Percentiles rank a stretch among this genome's conserved stretches.
These are phyloP conservation scores for Xenopus petersii DNA, from an alignment of 2,797 vertebrate species.

Conservation along the genomic window DNA sequence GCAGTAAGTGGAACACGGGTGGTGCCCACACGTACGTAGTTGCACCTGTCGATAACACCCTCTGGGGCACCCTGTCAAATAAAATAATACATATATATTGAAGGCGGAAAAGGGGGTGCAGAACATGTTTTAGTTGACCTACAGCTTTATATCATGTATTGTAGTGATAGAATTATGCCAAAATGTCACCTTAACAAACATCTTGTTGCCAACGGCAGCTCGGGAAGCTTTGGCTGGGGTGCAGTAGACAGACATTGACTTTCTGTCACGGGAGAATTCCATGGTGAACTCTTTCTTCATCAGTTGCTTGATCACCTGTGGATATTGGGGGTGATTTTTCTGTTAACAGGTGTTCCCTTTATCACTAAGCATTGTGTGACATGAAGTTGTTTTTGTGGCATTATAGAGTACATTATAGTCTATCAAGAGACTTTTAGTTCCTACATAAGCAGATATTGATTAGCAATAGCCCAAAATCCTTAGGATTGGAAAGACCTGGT, in stretches of 20 bases:
- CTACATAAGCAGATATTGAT: too few species aligned
- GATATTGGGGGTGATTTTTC: background rate
- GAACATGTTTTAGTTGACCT: too few species aligned
- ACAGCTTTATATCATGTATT: too few species aligned
- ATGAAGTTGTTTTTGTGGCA: too few species aligned
- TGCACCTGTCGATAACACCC: slow-evolving; percentile 86
- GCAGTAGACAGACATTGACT: slow-evolving; percentile 93
- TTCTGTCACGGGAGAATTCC: slow-evolving; percentile 92
- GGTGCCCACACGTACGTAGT: slow-evolving; percentile 83
- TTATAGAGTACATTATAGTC: too few species aligned
- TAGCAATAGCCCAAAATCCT: background rate
- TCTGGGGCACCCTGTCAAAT: slow-evolving; percentile 81
- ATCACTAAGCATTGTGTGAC: too few species aligned
- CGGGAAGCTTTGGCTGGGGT: slow-evolving; percentile 83
- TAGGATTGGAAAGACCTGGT: background rate
- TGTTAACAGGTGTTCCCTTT: too few species aligned
- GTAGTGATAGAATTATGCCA: too few species aligned
- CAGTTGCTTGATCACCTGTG: slow-evolving; percentile 87
- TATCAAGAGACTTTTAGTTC: too few species aligned
- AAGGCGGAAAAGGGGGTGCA: too few species aligned
- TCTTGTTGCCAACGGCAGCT: slow-evolving; percentile 86
- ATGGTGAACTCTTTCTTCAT: slow-evolving; percentile 93
- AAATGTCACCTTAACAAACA: slow-evolving; percentile 84
- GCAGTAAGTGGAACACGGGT: slow-evolving; percentile 75
- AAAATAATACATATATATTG: background rate